These are phyloP conservation scores for Strigamia crassipes DNA, from an alignment of 2,888 invertebrate species.

Conservation along the genomic window DNA sequence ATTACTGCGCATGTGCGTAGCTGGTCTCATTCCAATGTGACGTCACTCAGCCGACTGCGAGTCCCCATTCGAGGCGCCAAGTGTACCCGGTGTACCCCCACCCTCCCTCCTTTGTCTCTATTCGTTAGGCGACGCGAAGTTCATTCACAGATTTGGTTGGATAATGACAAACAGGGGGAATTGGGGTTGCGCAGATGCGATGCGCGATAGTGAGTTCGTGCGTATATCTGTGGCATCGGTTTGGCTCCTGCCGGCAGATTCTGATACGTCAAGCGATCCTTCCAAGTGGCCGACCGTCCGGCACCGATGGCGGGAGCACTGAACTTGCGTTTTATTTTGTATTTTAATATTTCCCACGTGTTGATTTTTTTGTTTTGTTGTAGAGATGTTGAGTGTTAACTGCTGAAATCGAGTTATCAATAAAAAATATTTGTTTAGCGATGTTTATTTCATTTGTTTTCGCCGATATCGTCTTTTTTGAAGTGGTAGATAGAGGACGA, in stretches of 20 bases:
- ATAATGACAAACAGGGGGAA: neutral
- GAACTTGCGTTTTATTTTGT: neutral
- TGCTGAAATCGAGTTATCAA: neutral
- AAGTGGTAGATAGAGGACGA: neutral
- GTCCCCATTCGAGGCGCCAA: neutral
- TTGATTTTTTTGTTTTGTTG: neutral
- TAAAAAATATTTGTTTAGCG: neutral
- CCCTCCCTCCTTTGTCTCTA: neutral
- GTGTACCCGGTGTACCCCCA: neutral
- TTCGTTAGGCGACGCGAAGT: neutral
- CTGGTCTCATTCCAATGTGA: neutral
- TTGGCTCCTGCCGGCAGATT: neutral
- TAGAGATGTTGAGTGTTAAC: neutral
- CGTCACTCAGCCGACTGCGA: neutral
- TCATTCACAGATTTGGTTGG: neutral
- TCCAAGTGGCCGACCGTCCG: slow-evolving; percentile 3
- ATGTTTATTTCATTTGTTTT: neutral
- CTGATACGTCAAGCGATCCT: neutral
- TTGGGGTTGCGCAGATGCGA: neutral
- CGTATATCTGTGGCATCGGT: neutral
- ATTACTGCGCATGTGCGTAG: neutral
- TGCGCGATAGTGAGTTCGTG: neutral
- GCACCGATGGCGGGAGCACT: neutral
- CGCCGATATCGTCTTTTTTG: neutral
- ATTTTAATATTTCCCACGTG: neutral